phyloP scores from a whole-genome alignment of 2,113 vertebrate genomes.

The Polypterus bichir region DNA sequence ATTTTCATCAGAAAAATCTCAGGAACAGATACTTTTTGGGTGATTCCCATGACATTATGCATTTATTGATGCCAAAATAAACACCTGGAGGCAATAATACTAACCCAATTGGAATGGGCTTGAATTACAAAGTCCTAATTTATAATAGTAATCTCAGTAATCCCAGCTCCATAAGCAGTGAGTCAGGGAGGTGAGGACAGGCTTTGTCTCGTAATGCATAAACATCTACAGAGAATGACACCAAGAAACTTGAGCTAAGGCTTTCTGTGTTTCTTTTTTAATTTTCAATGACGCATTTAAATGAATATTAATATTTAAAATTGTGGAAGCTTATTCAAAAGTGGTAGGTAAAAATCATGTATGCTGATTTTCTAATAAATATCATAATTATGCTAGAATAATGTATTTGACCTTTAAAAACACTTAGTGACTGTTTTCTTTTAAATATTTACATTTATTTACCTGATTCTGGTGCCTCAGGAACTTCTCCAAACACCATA shows the following conservation, averaged over 20 bases:
- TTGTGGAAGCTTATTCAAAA: too few relatives aligned
- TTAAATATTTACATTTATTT: neutral
- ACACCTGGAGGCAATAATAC: too few relatives aligned
- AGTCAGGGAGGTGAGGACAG: neutral
- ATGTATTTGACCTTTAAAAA: neutral
- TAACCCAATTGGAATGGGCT: too few relatives aligned
- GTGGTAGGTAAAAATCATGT: neutral
- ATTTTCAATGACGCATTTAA: too few relatives aligned
- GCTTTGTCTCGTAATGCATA: neutral
- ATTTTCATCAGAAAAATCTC: too few relatives aligned
- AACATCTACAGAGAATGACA: neutral
- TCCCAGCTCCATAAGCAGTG: neutral
- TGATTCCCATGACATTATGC: too few relatives aligned
- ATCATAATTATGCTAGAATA: neutral
- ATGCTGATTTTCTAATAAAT: neutral
- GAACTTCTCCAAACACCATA: constrained; percentile 35
- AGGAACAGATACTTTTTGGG: too few relatives aligned
- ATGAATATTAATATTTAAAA: too few relatives aligned
- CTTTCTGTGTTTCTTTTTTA: too few relatives aligned
- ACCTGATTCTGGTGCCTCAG: constrained; percentile 51
- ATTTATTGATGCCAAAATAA: too few relatives aligned
- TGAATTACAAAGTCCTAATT: neutral
- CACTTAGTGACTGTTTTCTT: neutral
- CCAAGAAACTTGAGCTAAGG: too few relatives aligned
- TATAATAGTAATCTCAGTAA: neutral